Base-by-base conservation (phyloP, 2,113 vertebrate species). In the Spilogale gracilis region DNA sequence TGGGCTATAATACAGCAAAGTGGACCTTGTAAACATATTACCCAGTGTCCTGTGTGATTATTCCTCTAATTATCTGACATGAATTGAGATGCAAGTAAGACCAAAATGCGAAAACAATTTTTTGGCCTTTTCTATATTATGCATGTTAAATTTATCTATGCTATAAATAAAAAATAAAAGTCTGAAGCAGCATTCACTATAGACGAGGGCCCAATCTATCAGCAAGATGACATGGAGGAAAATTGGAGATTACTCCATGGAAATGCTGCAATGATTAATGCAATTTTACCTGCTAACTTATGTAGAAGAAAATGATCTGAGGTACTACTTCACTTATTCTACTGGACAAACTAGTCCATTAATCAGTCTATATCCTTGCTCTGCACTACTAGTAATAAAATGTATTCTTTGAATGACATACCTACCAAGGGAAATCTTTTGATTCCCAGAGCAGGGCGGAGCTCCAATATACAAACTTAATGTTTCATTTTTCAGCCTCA, bases 371-470 rank as follows among this genome's bases (percentile, higher is more conserved):
- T 23, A 65, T n/a, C 11, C 32, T 92, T 76, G 25, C 92, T 8
- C 76, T 71, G 25, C 80, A 25, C 48, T 93, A 25, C 93, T 71
- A 74, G 54, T 56, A 92, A n/a, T 12, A 65, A 97, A 93, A 74
- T 38, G 17, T 74, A 69, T 54, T 76, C 63, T 85, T 63, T 71
- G 45, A 89, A 63, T 65, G 50, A 76, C 32, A 89, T 4, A 14
- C 1, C 43, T 73, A 52, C 21, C 4, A 32, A 38, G 45, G 32
- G 45, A 80, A 91, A 93, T 60, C 14, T 45, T 20, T 16, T 63
- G 69, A 27, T 65, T 48, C 52, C 83, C n/a, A 91, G n/a, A 38
- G 16, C 1, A 45, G 30, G 56, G 23, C 7, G 83, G 48, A 87
- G n/a, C 10, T 88, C n/a, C 84, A 54, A 87, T 38, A 79, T 3